A percentile compares a stretch with the other conserved stretches of the same genome.
These are phyloP conservation scores for Apodemus agrarius DNA, from an alignment of 2,797 vertebrate species.

Conservation along the genomic window DNA sequence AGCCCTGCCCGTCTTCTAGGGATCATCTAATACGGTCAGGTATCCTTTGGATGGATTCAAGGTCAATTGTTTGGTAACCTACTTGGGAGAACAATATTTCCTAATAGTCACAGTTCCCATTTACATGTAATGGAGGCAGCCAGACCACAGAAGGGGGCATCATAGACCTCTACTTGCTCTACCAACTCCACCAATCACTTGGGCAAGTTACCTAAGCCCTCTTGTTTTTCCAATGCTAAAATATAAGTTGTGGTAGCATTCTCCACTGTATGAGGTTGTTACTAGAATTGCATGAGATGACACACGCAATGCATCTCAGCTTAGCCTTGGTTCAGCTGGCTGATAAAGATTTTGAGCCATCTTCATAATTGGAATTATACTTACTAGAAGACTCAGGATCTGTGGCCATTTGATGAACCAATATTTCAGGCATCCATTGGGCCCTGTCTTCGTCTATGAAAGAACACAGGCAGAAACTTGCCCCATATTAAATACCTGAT, in stretches of 20 bases:
- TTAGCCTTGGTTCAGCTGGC: background rate
- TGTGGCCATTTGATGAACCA: no score
- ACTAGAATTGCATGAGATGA: background rate
- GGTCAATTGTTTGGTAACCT: background rate
- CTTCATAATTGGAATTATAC: no score
- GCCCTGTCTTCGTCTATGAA: no score
- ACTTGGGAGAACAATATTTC: background rate
- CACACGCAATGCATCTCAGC: background rate
- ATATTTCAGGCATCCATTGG: no score
- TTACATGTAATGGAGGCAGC: background rate
- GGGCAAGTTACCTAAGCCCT: background rate
- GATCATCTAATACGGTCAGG: slow-evolving; percentile 11
- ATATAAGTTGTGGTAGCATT: slow-evolving; percentile 22
- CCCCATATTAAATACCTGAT: no score
- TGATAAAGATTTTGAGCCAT: no score
- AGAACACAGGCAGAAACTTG: no score
- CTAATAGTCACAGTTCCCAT: background rate
- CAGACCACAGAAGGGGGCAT: background rate
- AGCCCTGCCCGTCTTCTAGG: background rate
- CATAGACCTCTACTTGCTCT: background rate
- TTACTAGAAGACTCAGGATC: no score
- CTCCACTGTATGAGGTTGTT: background rate
- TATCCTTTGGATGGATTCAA: background rate
- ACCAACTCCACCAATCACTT: background rate
- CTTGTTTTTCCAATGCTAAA: slow-evolving; percentile 52